These are phyloP conservation scores for Platerodrilus igneus DNA, from an alignment of 2,888 invertebrate species.

Conservation along the genomic window DNA sequence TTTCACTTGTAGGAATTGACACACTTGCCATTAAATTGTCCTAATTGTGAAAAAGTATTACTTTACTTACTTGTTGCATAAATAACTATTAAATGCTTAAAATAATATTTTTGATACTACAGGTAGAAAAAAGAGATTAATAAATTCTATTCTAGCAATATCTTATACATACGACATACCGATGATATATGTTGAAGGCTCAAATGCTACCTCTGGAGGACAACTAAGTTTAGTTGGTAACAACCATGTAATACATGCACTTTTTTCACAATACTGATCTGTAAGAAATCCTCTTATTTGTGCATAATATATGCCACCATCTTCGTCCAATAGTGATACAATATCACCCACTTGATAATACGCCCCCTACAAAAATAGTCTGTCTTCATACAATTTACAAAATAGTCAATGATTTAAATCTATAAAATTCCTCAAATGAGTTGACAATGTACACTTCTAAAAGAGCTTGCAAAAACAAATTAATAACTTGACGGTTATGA, in stretches of 20 bases:
- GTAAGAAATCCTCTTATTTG: conserved; percentile 85
- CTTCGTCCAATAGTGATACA: conserved; percentile 75
- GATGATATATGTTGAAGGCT: conserved; percentile 83
- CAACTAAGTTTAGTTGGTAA: conserved; percentile 80
- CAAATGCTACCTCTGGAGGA: conserved; percentile 72
- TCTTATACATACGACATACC: conserved; percentile 61
- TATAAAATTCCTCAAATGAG: too few species aligned
- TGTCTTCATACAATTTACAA: too few species aligned
- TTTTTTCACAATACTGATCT: conserved; percentile 91
- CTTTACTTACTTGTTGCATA: not conserved
- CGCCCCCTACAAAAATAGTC: conserved; percentile 56
- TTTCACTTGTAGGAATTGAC: too few species aligned
- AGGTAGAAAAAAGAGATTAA: too few species aligned
- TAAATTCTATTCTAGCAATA: too few species aligned
- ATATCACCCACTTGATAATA: conserved; percentile 90
- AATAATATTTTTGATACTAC: too few species aligned
- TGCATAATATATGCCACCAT: conserved; percentile 78
- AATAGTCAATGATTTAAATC: too few species aligned
- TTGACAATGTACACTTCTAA: too few species aligned
- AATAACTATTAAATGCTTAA: too few species aligned
- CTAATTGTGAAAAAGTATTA: conserved; percentile 12
- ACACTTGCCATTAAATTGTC: too few species aligned
- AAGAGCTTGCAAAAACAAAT: too few species aligned
- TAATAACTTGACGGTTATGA: too few species aligned
- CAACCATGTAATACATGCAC: conserved; percentile 88